Conservation (phyloP, 2,888 invertebrate genomes). For the Camponotus fellah region DNA sequence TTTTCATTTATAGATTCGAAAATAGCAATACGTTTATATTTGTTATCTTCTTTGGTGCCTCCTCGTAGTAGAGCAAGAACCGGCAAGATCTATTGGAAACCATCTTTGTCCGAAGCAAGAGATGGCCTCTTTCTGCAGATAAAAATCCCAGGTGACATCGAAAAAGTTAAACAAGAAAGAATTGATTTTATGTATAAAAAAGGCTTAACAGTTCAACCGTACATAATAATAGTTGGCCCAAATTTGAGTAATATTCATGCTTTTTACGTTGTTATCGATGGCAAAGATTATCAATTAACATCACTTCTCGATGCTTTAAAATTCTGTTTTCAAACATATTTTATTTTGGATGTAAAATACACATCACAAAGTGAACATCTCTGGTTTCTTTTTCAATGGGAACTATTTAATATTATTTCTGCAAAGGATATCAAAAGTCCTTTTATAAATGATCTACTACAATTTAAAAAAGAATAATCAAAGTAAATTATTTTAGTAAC, state of each 20-base stretch:
- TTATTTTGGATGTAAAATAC: constrained; percentile 4
- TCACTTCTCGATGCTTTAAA: constrained; percentile 2
- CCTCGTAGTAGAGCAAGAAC: constrained; percentile 3
- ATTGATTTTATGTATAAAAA: background rate
- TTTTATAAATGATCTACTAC: background rate
- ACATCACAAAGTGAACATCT: background rate
- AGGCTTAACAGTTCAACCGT: background rate
- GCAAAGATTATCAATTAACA: background rate
- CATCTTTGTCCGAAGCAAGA: background rate
- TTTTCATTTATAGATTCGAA: background rate
- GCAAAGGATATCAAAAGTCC: background rate
- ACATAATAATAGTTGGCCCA: constrained; percentile 5
- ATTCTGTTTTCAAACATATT: constrained; percentile 22
- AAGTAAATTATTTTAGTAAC: no score
- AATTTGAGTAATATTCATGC: background rate
- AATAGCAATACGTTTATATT: background rate
- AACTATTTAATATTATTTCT: constrained; percentile 14
- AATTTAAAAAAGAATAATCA: background rate
- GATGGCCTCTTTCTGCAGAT: background rate
- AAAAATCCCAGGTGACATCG: background rate
- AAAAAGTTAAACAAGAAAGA: background rate
- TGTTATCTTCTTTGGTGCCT: background rate
- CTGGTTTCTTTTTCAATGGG: constrained; percentile 17
- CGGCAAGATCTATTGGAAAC: background rate
- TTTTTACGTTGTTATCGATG: background rate